Percentiles rank a stretch among this genome's conserved stretches.
These are phyloP conservation scores for Oncorhynchus gorbuscha DNA, from an alignment of 2,113 vertebrate species.

Conservation along the genomic window DNA sequence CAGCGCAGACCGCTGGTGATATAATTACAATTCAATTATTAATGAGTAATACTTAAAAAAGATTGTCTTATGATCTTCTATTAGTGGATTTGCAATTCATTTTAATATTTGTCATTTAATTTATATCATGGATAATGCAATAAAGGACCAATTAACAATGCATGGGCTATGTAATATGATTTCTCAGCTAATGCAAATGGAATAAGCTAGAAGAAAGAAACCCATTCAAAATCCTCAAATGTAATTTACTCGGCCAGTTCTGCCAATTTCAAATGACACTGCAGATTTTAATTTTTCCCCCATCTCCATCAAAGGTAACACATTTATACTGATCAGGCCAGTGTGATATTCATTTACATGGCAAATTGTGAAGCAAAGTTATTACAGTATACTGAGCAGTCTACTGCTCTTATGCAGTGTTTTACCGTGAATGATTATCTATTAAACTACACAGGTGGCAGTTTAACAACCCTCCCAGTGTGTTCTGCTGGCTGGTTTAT, in stretches of 20 bases:
- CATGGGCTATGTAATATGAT: conserved; percentile 87
- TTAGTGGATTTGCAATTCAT: conserved; percentile 92
- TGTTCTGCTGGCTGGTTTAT: conserved; percentile 24
- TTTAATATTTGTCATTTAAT: conserved; percentile 93
- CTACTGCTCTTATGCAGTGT: background rate
- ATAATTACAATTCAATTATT: conserved; percentile 95
- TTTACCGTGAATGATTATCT: conserved; percentile 78
- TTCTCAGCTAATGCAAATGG: conserved; percentile 86
- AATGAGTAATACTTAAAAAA: conserved; percentile 89
- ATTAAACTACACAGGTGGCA: conserved; percentile 61
- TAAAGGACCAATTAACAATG: conserved; percentile 90
- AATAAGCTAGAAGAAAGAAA: conserved; percentile 79
- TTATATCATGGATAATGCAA: conserved; percentile 92
- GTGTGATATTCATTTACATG: conserved; percentile 85
- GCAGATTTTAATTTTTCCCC: conserved; percentile 79
- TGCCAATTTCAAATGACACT: conserved; percentile 86
- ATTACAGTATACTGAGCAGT: too few species aligned
- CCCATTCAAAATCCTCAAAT: conserved; percentile 83
- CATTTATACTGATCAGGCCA: conserved; percentile 84
- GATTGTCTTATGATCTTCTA: conserved; percentile 92
- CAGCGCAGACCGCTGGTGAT: conserved; percentile 73
- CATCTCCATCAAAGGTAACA: conserved; percentile 75
- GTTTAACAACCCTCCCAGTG: conserved; percentile 25
- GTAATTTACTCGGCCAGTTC: conserved; percentile 84
- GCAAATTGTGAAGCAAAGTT: conserved; percentile 81